Evolutionary conservation across 2,113 vertebrate species (phyloP), one percentile per base, ranked within the genome.

Genomic region (Edolisoma coerulescens): DNA sequence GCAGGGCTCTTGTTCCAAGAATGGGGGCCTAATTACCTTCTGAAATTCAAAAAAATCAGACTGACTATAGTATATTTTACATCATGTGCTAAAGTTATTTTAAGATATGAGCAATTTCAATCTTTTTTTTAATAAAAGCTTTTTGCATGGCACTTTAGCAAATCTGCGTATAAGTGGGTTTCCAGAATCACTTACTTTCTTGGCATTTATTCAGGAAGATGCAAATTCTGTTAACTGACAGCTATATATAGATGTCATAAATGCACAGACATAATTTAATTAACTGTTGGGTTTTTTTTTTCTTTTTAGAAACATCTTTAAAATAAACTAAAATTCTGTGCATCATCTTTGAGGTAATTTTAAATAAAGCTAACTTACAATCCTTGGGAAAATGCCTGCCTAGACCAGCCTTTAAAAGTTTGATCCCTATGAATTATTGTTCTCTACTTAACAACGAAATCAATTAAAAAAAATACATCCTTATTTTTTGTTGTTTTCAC

Each of bases 101-200:
- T 98, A 94, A 95, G 97, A 97, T 97, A 98, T 96, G 95, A 98
- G 95, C 93, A 97, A 98, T 98, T 98, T 98, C 96, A 96, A 97
- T 97, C 95, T 97, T 97, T 96, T 96, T 95, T 97, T 98, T 97
- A 98, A 97, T 97, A 97, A 97, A 98, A 97, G 82, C 95, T 96
- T 97, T 98, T 97, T 81, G 70, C 96, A 90, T 94, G 93, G 94
- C 75, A 97, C 96, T 98, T 98, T 93, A 97, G 96, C 93, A 97
- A 95, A 97, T 97, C 79, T 98, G 95, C 96, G 85, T 97, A 73
- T 97, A 98, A 97, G 97, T 97, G 96, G 94, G 96, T 96, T 98
- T 95, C 97, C 93, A 97, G 96, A 98, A 95, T 93, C 94, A 95
- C 87, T 96, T 96, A 95, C 86, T 96, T 97, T 89, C 87, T 95